phyloP scores from a whole-genome alignment of 1,140 invertebrate genomes.

The Temnothorax nylanderi region DNA sequence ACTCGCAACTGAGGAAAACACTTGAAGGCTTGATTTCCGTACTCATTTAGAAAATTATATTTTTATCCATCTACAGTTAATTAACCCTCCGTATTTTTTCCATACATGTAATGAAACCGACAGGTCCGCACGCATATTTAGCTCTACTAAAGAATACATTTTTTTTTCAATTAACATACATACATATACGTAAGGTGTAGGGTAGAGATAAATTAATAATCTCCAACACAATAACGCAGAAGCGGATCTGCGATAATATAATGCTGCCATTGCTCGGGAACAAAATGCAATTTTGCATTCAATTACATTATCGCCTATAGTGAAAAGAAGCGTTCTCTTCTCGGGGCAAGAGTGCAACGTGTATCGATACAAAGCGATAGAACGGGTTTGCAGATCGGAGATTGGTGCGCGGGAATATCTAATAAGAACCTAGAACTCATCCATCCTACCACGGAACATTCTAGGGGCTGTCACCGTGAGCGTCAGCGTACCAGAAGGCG shows the following conservation, averaged over 20 bases:
- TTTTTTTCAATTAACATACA: neutral
- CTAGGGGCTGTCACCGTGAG: constrained; percentile 84
- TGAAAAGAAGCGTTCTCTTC: constrained; percentile 22
- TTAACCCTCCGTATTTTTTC: neutral
- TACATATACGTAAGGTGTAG: neutral
- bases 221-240: neutral
- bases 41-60: neutral
- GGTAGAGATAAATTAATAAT: neutral
- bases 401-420: constrained; percentile 79
- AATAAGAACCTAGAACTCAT: constrained; percentile 83
- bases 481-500: constrained; percentile 80
- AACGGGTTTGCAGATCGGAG: constrained; percentile 71
- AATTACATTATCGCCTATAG: constrained; percentile 66
- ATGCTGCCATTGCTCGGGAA: neutral
- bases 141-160: neutral
- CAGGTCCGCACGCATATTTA: too few relatives aligned
- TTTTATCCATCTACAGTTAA: neutral
- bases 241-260: constrained; percentile 17
- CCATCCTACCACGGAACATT: constrained; percentile 80
- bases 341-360: constrained; percentile 72
- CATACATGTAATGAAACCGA: neutral
- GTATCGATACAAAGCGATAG: constrained; percentile 74
- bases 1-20: constrained; percentile 1
- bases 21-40: constrained; percentile 32
- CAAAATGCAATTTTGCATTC: constrained; percentile 67